Evolutionary conservation across 2,797 vertebrate species (phyloP).

Genomic region (Tenualosa ilisha): DNA sequence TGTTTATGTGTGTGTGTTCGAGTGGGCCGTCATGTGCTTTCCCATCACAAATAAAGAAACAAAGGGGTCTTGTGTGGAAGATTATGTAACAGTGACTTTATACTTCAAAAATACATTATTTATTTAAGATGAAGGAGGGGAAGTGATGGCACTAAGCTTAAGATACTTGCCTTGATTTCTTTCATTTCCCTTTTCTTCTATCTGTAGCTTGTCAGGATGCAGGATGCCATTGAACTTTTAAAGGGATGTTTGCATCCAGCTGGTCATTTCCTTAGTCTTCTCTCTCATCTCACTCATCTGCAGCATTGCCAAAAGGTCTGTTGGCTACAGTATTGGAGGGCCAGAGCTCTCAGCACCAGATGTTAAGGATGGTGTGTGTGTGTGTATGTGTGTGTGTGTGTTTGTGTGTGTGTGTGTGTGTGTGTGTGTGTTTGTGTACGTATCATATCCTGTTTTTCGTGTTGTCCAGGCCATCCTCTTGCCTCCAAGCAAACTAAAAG

Average conservation of each 20-base stretch:
- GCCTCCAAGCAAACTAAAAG: constrained; percentile 22
- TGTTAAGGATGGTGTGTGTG: constrained; percentile 16
- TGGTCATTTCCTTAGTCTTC: constrained; percentile 39
- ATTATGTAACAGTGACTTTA: constrained; percentile 21
- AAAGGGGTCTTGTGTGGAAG: constrained; percentile 9
- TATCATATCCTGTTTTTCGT: constrained; percentile 45
- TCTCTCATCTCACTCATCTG: background rate
- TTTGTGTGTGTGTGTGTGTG: background rate
- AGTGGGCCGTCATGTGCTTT: background rate
- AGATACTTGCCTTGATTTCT: background rate
- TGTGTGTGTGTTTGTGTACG: constrained; percentile 16
- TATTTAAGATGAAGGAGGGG: background rate
- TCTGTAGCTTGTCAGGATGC: background rate
- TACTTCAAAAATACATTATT: background rate
- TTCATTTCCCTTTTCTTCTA: constrained; percentile 15
- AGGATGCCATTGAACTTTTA: constrained; percentile 34
- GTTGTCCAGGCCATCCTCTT: constrained; percentile 32
- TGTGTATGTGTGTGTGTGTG: constrained; percentile 15
- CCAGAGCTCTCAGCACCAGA: constrained; percentile 37
- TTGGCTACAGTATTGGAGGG: constrained; percentile 30
- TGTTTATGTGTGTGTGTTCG: background rate
- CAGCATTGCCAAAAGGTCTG: constrained; percentile 10
- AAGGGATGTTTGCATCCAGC: constrained; percentile 33
- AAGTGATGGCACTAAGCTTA: background rate
- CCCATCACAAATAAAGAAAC: constrained; percentile 11